A percentile compares a stretch with the other conserved stretches of the same genome.
phyloP scores from a whole-genome alignment of 1,140 invertebrate species.

The Drosophila tropicalis region DNA sequence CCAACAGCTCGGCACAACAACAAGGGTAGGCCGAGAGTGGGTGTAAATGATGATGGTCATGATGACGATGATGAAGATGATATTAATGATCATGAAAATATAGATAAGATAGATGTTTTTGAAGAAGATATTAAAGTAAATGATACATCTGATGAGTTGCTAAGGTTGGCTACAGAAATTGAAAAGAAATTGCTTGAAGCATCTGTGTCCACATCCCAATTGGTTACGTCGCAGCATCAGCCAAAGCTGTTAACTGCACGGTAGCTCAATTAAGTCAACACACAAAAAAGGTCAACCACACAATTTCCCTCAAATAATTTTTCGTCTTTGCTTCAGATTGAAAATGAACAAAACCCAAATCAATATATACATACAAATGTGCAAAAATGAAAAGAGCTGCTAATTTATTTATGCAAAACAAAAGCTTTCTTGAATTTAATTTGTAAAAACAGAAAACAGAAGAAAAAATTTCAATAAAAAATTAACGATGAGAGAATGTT shows the following conservation, averaged over 20 bases:
- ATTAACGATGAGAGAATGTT: conserved; percentile 27
- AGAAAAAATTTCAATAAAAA: conserved; percentile 41
- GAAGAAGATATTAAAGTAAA: conserved; percentile 15
- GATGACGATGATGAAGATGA: not conserved
- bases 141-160: conserved; percentile 23
- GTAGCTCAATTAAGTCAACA: conserved; percentile 69
- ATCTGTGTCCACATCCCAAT: not conserved
- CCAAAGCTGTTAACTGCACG: conserved; percentile 54
- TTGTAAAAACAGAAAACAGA: conserved; percentile 51
- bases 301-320: conserved; percentile 30
- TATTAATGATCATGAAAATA: not conserved
- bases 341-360: conserved; percentile 31
- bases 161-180: conserved; percentile 7
- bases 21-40: conserved; percentile 35
- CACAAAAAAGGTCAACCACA: not conserved
- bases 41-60: not conserved
- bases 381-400: conserved; percentile 35
- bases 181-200: not conserved
- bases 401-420: conserved; percentile 70
- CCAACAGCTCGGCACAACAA: conserved; percentile 26
- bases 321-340: conserved; percentile 65
- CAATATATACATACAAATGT: conserved; percentile 13
- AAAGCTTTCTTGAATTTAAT: conserved; percentile 80
- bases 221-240: conserved; percentile 24
- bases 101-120: not conserved